phyloP scores from a whole-genome alignment of 2,113 vertebrate genomes.

The Bucco capensis region DNA sequence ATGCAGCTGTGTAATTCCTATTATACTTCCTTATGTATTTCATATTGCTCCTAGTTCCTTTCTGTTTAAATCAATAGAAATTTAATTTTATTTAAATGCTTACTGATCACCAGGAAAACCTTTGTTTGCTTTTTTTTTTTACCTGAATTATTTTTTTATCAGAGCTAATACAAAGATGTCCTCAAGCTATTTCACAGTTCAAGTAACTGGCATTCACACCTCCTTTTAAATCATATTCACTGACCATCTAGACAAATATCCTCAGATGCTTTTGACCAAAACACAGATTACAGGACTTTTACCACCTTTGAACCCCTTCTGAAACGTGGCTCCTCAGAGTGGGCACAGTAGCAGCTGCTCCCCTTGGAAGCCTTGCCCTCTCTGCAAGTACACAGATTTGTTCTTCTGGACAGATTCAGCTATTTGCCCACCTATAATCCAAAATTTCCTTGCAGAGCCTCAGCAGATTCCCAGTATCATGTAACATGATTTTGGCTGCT shows the following conservation, averaged over 20 bases:
- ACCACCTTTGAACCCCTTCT: background rate
- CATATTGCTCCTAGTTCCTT: background rate
- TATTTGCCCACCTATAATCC: background rate
- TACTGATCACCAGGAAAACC: background rate
- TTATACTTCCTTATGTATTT: conserved; percentile 24
- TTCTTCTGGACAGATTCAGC: background rate
- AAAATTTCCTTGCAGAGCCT: background rate
- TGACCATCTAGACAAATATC: background rate
- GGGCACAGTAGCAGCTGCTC: background rate
- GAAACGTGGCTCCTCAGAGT: background rate
- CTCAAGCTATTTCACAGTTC: background rate
- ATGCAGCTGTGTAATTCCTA: conserved; percentile 48
- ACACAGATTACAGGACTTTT: background rate
- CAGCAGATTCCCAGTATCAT: background rate
- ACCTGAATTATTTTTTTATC: conserved; percentile 26
- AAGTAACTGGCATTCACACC: background rate
- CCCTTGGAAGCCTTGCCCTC: background rate
- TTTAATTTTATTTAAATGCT: conserved; percentile 47
- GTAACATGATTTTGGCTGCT: background rate
- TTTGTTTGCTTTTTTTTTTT: background rate
- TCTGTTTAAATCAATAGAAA: conserved; percentile 53
- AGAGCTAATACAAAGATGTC: background rate
- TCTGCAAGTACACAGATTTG: background rate
- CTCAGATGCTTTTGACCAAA: background rate
- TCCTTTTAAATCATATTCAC: background rate